Percentiles rank a stretch among this genome's conserved stretches.
Evolutionary conservation across 2,888 invertebrate genomes (phyloP).

Genomic region (Elegia similella): DNA sequence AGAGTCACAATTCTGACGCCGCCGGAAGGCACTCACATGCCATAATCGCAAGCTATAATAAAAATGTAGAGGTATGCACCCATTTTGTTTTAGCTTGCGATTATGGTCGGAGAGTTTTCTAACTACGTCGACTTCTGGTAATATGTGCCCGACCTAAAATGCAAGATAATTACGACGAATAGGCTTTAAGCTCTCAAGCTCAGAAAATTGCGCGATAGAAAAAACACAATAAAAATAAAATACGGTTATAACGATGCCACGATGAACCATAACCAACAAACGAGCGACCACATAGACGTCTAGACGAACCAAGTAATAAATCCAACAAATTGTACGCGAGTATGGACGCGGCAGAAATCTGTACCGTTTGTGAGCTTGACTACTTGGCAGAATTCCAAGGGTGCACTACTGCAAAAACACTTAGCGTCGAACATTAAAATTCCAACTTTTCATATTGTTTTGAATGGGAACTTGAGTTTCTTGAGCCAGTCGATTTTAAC

Average conservation of each 20-base stretch:
- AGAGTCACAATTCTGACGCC: no score
- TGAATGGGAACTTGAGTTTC: constrained; percentile 26
- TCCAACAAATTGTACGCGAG: constrained; percentile 17
- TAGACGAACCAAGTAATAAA: constrained; percentile 20
- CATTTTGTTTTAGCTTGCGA: no score
- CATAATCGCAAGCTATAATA: no score
- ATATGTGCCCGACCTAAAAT: no score
- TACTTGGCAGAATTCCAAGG: constrained; percentile 49
- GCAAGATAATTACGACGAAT: no score
- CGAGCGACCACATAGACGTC: constrained; percentile 17
- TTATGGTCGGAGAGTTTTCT: no score
- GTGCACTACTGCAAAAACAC: constrained; percentile 51
- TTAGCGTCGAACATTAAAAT: constrained; percentile 48
- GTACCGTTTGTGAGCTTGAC: constrained; percentile 45
- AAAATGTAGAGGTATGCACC: no score
- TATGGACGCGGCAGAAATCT: constrained; percentile 20
- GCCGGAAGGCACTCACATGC: no score
- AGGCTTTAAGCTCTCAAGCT: no score
- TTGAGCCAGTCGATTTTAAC: constrained; percentile 5
- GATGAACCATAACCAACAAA: constrained; percentile 19
- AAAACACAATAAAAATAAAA: constrained; percentile 13
- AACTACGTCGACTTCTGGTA: no score
- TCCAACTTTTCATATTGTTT: constrained; percentile 41
- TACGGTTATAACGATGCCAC: constrained; percentile 20
- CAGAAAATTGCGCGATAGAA: neutral